Base-by-base conservation (phyloP, 2,113 vertebrate genomes). In the Xerus inauris region DNA sequence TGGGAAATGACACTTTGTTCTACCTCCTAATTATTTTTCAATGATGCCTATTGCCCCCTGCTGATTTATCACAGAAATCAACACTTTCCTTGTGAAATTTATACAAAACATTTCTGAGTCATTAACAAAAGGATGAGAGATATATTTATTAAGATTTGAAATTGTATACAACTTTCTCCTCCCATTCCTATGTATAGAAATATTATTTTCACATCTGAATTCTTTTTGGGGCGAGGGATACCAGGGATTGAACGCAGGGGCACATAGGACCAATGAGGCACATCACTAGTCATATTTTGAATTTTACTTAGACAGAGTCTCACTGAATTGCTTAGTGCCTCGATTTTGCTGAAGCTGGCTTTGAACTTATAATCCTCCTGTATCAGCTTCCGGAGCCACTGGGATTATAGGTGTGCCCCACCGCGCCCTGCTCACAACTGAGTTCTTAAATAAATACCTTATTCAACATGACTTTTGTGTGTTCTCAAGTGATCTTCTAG, bases 41-140 rank as follows among this genome's bases (percentile, higher is more conserved):
- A 22, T 96, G 92, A 96, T 87, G 90, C 47, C 73, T 96, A 97
- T 26, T 97, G 83, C 71, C 94, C 94, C 83, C 96, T 98, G 94
- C 97, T 98, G 96, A 94, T 57, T 38, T 0, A 2, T 79, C 1
- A 1, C 2, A 71, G 45, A 97, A 97, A 89, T 73, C 96, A 6
- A 79, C 2, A 0, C 59, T 92, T 98, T 89, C 35, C 24, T 92
- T 64, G 16, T 24, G 8, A 94, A 64, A 79, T 82, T 64, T 30
- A 64, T 24, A 69, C 42, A 26, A 71, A 40, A 81, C 26, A 0
- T 3, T 35, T 95, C 89, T 73, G 42, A 88, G 19, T 85, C 77
- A 87, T 75, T 57, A 32, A 72, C 10, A 81, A 80, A 0, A 12
- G 10, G 20, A 57, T 45, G 22, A 0, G 8, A 80, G 26, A 77